Evolutionary conservation across 1,140 invertebrate species (phyloP).

Genomic region (Lamellibrachia luymesi): DNA sequence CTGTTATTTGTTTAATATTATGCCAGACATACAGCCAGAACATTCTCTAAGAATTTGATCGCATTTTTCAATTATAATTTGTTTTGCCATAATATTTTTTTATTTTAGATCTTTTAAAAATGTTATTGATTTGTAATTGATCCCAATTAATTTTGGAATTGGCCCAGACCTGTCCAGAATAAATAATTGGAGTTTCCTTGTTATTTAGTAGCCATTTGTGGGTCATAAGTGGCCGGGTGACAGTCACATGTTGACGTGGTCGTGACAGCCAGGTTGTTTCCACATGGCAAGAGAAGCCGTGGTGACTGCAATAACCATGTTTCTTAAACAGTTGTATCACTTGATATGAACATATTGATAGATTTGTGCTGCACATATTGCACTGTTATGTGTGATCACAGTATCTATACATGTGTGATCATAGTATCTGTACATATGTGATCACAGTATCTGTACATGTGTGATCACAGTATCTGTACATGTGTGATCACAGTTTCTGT

Average conservation of each 20-base stretch:
- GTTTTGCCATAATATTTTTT: not conserved
- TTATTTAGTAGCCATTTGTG: not conserved
- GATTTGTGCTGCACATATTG: not conserved
- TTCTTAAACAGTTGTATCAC: not conserved
- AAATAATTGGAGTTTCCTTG: not conserved
- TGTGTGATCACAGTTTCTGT: no score
- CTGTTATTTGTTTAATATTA: no score
- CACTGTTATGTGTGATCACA: not conserved
- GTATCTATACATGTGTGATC: no score
- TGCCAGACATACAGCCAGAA: no score
- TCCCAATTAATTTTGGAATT: not conserved
- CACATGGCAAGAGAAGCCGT: not conserved
- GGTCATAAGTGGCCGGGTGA: not conserved
- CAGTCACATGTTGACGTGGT: not conserved
- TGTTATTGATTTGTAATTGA: not conserved
- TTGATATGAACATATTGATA: not conserved
- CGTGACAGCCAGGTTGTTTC: not conserved
- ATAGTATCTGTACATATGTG: no score
- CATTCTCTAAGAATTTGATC: no score
- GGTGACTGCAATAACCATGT: not conserved
- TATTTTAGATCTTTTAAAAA: no score
- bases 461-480: no score
- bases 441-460: no score
- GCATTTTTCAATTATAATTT: not conserved
- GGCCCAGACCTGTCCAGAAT: not conserved